Evolutionary conservation across 2,113 vertebrate genomes (phyloP).

Genomic region (Glaucomys volans): DNA sequence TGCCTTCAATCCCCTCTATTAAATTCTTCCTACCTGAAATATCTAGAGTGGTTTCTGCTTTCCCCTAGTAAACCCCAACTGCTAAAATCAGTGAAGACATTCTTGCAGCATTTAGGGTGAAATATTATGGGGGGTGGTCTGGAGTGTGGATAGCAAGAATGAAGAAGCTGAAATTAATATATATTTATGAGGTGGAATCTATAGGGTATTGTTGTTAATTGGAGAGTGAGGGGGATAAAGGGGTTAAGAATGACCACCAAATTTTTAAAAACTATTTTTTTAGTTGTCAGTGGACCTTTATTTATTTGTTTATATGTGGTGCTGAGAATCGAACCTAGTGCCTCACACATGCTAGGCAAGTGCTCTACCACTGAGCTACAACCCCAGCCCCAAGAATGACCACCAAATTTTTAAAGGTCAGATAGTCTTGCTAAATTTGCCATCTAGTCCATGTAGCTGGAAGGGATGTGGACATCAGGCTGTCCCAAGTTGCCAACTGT

Average conservation of each 20-base stretch:
- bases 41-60: neutral
- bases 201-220: neutral
- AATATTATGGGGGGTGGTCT: neutral
- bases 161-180: neutral
- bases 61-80: neutral
- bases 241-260: neutral
- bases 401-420: neutral
- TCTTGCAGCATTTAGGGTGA: neutral
- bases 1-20: neutral
- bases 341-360: too few species aligned
- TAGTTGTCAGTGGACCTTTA: too few species aligned
- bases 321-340: too few species aligned
- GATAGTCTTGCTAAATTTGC: neutral
- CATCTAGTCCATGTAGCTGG: neutral
- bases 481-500: neutral
- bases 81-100: neutral
- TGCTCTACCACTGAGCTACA: too few species aligned
- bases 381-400: too few species aligned
- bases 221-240: neutral
- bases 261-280: too few species aligned
- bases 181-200: neutral
- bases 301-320: too few species aligned
- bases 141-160: neutral
- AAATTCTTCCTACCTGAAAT: conserved; percentile 18
- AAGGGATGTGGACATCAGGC: neutral